These are phyloP conservation scores for Actias luna DNA, from an alignment of 2,888 invertebrate genomes.

Conservation along the genomic window DNA sequence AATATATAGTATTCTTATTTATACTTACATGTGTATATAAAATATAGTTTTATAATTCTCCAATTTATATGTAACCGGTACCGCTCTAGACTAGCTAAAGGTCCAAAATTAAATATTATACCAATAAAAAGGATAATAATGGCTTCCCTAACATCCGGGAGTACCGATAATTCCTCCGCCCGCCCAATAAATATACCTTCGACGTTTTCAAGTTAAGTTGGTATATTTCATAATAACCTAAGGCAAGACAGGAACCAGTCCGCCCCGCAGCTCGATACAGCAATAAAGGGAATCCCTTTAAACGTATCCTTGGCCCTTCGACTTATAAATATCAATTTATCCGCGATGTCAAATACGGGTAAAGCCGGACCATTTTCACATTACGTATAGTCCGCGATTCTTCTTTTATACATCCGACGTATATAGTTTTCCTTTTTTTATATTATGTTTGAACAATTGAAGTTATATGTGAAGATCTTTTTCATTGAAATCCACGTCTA, in stretches of 20 bases:
- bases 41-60: conserved; percentile 57
- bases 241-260: conserved; percentile 72
- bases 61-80: conserved; percentile 71
- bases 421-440: conserved; percentile 12
- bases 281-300: conserved; percentile 81
- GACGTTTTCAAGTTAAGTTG: conserved; percentile 74
- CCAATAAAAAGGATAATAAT: conserved; percentile 81
- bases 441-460: conserved; percentile 52
- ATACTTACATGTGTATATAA: conserved; percentile 6
- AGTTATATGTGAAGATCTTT: conserved; percentile 61
- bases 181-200: conserved; percentile 78
- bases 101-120: conserved; percentile 81
- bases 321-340: conserved; percentile 82
- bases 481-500: conserved; percentile 62
- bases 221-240: conserved; percentile 78
- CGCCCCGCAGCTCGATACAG: conserved; percentile 64
- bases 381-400: conserved; percentile 67
- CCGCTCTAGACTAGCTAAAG: conserved; percentile 59
- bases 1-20: not conserved
- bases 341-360: conserved; percentile 73
- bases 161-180: conserved; percentile 71
- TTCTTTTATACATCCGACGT: conserved; percentile 34
- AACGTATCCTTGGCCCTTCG: conserved; percentile 75
- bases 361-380: conserved; percentile 70
- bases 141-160: conserved; percentile 73